Percentiles rank a stretch among this genome's conserved stretches.
These are phyloP conservation scores for Nestor notabilis DNA, from an alignment of 2,113 vertebrate species.

Conservation along the genomic window DNA sequence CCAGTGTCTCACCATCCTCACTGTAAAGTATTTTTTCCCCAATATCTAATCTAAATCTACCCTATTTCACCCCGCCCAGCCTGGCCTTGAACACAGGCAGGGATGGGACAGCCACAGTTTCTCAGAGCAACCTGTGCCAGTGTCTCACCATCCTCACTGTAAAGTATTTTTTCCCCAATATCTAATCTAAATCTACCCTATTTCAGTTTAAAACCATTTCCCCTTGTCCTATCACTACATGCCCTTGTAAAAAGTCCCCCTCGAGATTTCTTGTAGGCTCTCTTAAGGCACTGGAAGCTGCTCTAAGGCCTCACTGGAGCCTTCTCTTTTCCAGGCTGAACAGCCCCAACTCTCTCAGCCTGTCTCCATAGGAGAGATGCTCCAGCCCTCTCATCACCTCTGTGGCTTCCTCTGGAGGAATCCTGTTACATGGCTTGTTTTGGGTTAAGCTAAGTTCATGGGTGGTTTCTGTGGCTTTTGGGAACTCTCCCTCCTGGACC, in stretches of 20 bases:
- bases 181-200: not conserved
- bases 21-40: not conserved
- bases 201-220: not conserved
- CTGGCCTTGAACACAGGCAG: not conserved
- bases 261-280: not conserved
- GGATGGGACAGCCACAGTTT: not conserved
- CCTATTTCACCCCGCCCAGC: not conserved
- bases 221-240: not conserved
- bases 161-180: not conserved
- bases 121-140: not conserved
- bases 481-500: not conserved
- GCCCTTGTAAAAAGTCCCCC: not conserved
- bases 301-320: not conserved
- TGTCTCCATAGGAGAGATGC: not conserved
- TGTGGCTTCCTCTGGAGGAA: not conserved
- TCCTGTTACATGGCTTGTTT: not conserved
- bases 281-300: not conserved
- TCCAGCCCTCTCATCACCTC: not conserved
- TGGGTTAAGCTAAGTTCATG: not conserved
- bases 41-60: not conserved
- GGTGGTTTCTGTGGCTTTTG: slow-evolving; percentile 3
- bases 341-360: not conserved
- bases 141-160: not conserved
- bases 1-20: not conserved
- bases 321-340: not conserved